These are phyloP conservation scores for Temnothorax nylanderi DNA, from an alignment of 1,140 invertebrate genomes.

Conservation along the genomic window DNA sequence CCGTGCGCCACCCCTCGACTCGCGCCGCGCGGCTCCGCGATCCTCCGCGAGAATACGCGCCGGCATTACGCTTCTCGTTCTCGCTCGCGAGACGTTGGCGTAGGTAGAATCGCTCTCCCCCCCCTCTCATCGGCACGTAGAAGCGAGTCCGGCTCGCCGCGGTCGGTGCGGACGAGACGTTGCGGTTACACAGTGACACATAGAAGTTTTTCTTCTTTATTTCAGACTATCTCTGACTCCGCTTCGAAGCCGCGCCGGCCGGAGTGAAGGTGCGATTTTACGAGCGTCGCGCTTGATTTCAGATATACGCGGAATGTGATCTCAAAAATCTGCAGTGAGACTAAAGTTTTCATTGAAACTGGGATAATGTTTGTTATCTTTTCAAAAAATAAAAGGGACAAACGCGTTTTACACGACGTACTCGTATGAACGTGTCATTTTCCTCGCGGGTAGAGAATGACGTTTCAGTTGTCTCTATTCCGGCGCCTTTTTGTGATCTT, in stretches of 20 bases:
- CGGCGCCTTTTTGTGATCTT: not conserved
- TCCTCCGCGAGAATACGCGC: constrained; percentile 35
- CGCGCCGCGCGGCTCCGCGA: constrained; percentile 25
- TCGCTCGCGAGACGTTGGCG: constrained; percentile 67
- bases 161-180: not conserved
- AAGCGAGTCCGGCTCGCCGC: not conserved
- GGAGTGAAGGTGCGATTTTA: not conserved
- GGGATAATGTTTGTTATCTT: not conserved
- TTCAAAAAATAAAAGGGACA: not conserved
- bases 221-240: not conserved
- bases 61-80: constrained; percentile 70
- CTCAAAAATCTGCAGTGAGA: not conserved
- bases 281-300: not conserved
- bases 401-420: not conserved
- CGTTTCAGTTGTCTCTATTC: not conserved
- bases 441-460: not conserved
- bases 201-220: not conserved
- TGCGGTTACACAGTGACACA: constrained; percentile 25
- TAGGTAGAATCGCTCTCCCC: constrained; percentile 50
- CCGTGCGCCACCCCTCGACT: constrained; percentile 19
- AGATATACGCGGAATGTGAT: not conserved
- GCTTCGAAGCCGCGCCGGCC: not conserved
- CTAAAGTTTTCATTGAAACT: not conserved
- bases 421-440: not conserved
- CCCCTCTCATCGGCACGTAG: not conserved